phyloP scores from a whole-genome alignment of 1,140 invertebrate species.

The Rhysida immarginata region DNA sequence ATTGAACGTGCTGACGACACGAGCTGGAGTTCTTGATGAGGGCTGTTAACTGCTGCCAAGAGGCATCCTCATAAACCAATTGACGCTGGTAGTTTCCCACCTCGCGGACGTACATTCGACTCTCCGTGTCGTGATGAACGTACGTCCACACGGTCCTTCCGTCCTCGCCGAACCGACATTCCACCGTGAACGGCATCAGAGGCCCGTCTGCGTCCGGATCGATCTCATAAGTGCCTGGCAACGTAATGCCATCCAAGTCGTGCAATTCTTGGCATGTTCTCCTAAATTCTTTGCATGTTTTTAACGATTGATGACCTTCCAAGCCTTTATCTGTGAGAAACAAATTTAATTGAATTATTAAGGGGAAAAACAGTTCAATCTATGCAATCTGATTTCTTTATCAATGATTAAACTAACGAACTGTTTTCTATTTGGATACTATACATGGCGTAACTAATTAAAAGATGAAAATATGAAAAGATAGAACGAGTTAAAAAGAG shows the following conservation, averaged over 20 bases:
- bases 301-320: neutral
- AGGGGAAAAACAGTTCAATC: too few species aligned
- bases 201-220: constrained; percentile 16
- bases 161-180: constrained; percentile 12
- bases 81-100: constrained; percentile 14
- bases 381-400: too few species aligned
- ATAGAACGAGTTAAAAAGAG: too few species aligned
- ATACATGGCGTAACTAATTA: too few species aligned
- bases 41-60: constrained; percentile 13
- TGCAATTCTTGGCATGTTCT: constrained; percentile 16
- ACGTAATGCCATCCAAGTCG: constrained; percentile 11
- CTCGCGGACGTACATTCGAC: constrained; percentile 15
- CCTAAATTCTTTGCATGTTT: neutral
- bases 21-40: constrained; percentile 14
- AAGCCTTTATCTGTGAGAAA: neutral
- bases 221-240: constrained; percentile 16
- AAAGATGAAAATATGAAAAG: too few species aligned
- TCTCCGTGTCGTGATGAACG: constrained; percentile 21
- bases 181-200: constrained; percentile 15
- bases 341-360: too few species aligned
- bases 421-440: too few species aligned
- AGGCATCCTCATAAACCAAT: constrained; percentile 15
- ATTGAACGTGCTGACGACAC: constrained; percentile 17
- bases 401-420: too few species aligned
- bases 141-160: constrained; percentile 13